Evolutionary conservation across 2,113 vertebrate genomes (phyloP), one percentile per base, ranked within the genome.

Genomic region (Rhipidura dahli): DNA sequence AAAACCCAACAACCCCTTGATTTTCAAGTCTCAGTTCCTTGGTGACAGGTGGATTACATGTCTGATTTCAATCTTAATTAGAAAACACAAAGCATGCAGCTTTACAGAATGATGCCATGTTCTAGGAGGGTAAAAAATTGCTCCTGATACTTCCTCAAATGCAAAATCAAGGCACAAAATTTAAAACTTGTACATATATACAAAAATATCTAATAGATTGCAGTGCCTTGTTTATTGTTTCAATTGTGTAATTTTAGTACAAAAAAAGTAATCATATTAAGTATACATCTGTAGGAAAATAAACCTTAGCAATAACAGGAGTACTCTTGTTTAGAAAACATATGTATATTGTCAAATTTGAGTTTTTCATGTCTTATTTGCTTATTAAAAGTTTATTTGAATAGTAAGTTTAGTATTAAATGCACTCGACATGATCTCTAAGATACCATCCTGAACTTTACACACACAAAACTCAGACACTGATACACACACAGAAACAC

Each of bases 21-120:
- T 61, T 91, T 93, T 80, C 78, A 90, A 60, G n/a, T 91, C 26
- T 91, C 42, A 17, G 15, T 87, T 94, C 88, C 80, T 78, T 82
- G 30, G 30, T 96, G 85, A 95, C 64, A 93, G 75, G 83, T 80
- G 89, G 75, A 86, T 92, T 88, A 87, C 18, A 37, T 13, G 63
- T 89, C 94, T 96, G 63, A 95, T 97, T 95, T 93, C 90, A 90
- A 71, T 68, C 89, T 91, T 93, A 90, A 82, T 66, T 76, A 57
- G 76, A 89, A 90, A 94, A 86, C 66, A 92, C 27, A 94, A 96
- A 91, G 39, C 91, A 77, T 1, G 0, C 76, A 92, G 82, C 39
- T 95, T 95, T 97, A 93, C 84, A 89, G 78, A 81, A 54, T 0
- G 1, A 81, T 94, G 53, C 63, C 20, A 10, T 9, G 2, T 89